Evolutionary conservation across 2,888 invertebrate species (phyloP), one percentile per base, ranked within the genome.

Genomic region (Cheilosia pagana): DNA sequence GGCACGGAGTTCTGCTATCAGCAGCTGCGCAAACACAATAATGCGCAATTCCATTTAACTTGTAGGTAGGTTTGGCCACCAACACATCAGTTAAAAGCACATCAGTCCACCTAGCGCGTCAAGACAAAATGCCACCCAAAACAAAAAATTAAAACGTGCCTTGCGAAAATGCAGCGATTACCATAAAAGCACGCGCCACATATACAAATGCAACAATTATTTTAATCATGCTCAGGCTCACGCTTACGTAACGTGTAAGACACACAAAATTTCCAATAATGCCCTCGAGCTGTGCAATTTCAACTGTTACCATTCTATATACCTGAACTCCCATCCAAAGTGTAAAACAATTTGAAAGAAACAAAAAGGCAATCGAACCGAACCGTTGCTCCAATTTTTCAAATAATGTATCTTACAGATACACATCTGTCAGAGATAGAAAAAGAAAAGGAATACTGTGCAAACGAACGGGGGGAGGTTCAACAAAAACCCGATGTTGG

Each of bases 401-500:
- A 48, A 57, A 68, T n/a, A 52, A 55, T 28, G 25, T 43, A 57
- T 35, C 68, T 45, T 43, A 68, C 55, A 55, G 43, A 59, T 59
- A 59, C 60, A 43, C 60, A 43, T 28, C 43, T 65, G 21, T 63
- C 63, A 53, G 41, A 67, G 25, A 52, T 6, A 12, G 14, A 28
- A 4, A 60, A 25, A 16, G 19, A 28, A 45, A 28, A 45, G 52
- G 23, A 45, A 21, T 10, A 28, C 28, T 19, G 5, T 55, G 23
- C 16, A 55, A 45, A 21, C 55, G 7, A 2, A 5, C 5, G 8
- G 7, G 8, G 0, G 8, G 8, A 2, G 48, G 48, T 10, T 1
- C 3, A 35, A 57, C n/a, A 23, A 75, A 62, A 81, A 63, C 70
- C 63, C 70, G 28, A 63, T 63, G 68, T 52, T 59, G 19, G 23